These are phyloP conservation scores for Pyxicephalus adspersus DNA, from an alignment of 2,113 vertebrate genomes.

Conservation along the genomic window DNA sequence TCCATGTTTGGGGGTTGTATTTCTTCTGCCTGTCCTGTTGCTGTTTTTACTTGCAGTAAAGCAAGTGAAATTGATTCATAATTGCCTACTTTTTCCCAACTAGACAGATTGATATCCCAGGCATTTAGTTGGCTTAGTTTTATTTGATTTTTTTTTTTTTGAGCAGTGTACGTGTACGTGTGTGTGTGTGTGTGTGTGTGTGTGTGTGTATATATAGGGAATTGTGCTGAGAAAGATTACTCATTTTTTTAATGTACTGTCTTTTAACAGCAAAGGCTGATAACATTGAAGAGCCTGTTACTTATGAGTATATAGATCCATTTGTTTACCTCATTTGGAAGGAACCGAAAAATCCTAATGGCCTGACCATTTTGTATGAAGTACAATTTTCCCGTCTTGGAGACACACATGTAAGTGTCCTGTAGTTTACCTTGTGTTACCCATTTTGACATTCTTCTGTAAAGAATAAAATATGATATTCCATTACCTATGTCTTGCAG, in stretches of 20 bases:
- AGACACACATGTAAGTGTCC: slow-evolving; percentile 63
- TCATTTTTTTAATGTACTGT: neutral
- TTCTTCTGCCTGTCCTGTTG: too few relatives aligned
- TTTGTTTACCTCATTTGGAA: slow-evolving; percentile 86
- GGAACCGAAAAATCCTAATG: slow-evolving; percentile 86
- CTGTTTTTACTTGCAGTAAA: too few relatives aligned
- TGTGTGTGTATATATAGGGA: too few relatives aligned
- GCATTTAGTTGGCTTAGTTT: too few relatives aligned
- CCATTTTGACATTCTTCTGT: neutral
- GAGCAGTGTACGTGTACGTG: too few relatives aligned
- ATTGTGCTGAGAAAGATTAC: too few relatives aligned
- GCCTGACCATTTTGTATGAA: slow-evolving; percentile 93
- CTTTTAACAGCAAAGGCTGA: slow-evolving; percentile 85
- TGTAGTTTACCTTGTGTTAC: neutral
- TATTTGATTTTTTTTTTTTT: too few relatives aligned
- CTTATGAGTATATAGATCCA: slow-evolving; percentile 80
- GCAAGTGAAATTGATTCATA: too few relatives aligned
- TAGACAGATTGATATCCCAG: too few relatives aligned
- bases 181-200: too few relatives aligned
- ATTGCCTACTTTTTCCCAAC: too few relatives aligned
- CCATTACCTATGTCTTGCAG: slow-evolving; percentile 62
- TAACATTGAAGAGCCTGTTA: slow-evolving; percentile 81
- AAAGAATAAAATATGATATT: neutral
- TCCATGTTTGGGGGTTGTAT: too few relatives aligned
- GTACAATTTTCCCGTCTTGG: slow-evolving; percentile 86